phyloP scores from a whole-genome alignment of 2,797 vertebrate species.

The Pangasius sanitwongsei region DNA sequence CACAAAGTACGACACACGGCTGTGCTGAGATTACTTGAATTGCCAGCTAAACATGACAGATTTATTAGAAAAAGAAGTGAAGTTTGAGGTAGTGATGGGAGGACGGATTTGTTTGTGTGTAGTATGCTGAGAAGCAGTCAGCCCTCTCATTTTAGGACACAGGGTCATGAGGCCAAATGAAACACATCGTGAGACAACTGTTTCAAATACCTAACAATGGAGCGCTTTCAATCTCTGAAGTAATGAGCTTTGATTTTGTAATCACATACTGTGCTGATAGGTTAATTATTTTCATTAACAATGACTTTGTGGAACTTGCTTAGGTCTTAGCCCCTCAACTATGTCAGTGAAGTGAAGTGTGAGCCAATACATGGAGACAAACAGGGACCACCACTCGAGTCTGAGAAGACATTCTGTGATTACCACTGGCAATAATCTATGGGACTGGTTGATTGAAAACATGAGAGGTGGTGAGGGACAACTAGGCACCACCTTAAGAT shows the following conservation, averaged over 20 bases:
- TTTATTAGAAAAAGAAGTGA: too few species aligned
- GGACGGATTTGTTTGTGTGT: too few species aligned
- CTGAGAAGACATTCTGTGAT: conserved; percentile 72
- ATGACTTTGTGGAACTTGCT: conserved; percentile 47
- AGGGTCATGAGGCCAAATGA: conserved; percentile 27
- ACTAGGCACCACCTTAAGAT: conserved; percentile 76
- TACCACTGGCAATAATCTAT: conserved; percentile 78
- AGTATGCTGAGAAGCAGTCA: conserved; percentile 36
- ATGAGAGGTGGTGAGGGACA: conserved; percentile 65
- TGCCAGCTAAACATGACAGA: background rate
- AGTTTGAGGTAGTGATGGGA: too few species aligned
- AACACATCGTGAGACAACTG: conserved; percentile 28
- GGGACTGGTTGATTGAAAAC: conserved; percentile 75
- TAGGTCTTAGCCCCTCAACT: conserved; percentile 59
- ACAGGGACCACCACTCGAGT: conserved; percentile 68
- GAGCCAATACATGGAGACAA: conserved; percentile 73
- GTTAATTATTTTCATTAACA: conserved; percentile 64
- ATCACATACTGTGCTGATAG: conserved; percentile 50
- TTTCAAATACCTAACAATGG: conserved; percentile 44
- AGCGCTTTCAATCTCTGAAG: conserved; percentile 50
- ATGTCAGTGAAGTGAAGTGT: conserved; percentile 62
- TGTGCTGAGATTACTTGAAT: conserved; percentile 66
- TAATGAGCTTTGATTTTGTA: conserved; percentile 52
- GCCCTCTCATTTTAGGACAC: conserved; percentile 48
- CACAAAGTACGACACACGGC: conserved; percentile 67